A percentile compares a stretch with the other conserved stretches of the same genome.
Conservation (phyloP, 2,797 vertebrate genomes). For the Nothura maculosa region DNA sequence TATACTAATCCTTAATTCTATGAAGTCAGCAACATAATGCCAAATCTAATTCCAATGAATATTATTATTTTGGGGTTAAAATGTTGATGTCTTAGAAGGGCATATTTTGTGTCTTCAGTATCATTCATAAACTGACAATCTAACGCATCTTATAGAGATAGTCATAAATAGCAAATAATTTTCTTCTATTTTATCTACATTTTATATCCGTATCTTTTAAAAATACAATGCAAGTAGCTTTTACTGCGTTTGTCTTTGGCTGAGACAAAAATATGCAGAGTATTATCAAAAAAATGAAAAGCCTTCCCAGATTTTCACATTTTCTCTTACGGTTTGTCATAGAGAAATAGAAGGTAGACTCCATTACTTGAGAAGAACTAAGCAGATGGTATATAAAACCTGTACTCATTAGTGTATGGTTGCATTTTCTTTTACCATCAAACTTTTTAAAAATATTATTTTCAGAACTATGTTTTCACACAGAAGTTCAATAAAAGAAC, state of each 20-base stretch:
- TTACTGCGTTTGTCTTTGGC: not conserved
- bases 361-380: not conserved
- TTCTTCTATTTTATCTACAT: not conserved
- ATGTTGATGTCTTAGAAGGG: not conserved
- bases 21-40: not conserved
- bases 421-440: not conserved
- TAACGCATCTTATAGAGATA: not conserved
- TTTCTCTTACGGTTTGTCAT: not conserved
- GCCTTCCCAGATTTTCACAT: not conserved
- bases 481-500: not conserved
- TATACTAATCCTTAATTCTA: no score
- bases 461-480: not conserved
- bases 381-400: not conserved
- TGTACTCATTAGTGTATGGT: fast-evolving
- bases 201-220: not conserved
- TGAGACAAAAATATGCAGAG: not conserved
- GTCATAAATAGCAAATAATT: not conserved
- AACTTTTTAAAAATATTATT: not conserved
- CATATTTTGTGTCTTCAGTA: not conserved
- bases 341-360: not conserved
- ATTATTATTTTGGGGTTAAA: not conserved
- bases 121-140: not conserved
- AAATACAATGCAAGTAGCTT: not conserved
- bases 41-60: not conserved
- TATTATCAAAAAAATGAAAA: not conserved